These are phyloP conservation scores for Pristionchus fissidentatus DNA, from an alignment of 2,888 invertebrate genomes.

Conservation along the genomic window DNA sequence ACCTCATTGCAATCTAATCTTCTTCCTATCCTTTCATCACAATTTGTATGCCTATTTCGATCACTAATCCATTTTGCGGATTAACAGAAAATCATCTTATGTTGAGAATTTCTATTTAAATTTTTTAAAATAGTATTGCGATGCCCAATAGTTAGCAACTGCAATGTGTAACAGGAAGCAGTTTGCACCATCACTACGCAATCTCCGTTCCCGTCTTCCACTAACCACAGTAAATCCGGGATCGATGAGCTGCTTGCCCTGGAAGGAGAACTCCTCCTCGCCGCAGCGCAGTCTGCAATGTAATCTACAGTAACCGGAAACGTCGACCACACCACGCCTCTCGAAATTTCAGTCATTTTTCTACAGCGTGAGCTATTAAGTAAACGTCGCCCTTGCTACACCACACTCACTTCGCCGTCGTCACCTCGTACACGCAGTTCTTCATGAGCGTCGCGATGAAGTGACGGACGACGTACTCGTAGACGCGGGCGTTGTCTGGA, in stretches of 20 bases:
- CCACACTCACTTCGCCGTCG: conserved; percentile 66
- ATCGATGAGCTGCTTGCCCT: conserved; percentile 90
- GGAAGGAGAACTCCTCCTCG: conserved; percentile 87
- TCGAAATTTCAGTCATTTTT: background rate
- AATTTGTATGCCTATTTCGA: too few relatives aligned
- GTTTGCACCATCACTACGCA: too few relatives aligned
- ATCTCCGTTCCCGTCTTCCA: conserved; percentile 77
- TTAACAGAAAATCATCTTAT: too few relatives aligned
- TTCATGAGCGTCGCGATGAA: conserved; percentile 87
- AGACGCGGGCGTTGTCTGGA: conserved; percentile 89
- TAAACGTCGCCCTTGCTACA: conserved; percentile 6
- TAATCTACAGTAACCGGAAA: background rate
- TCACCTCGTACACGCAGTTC: conserved; percentile 68
- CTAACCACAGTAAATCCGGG: conserved; percentile 90
- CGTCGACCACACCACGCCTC: background rate
- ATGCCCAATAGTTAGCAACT: too few relatives aligned
- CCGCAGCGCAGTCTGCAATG: conserved; percentile 79
- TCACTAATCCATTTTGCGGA: too few relatives aligned
- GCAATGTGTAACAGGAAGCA: too few relatives aligned
- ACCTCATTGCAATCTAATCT: background rate
- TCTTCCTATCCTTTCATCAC: background rate
- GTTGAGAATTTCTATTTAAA: too few relatives aligned
- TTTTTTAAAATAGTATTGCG: too few relatives aligned
- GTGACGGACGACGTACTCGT: conserved; percentile 95
- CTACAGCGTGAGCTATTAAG: background rate